Percentiles rank a stretch among this genome's conserved stretches.
Conservation (phyloP, 2,888 invertebrate genomes). For the Eudemis profundana region DNA sequence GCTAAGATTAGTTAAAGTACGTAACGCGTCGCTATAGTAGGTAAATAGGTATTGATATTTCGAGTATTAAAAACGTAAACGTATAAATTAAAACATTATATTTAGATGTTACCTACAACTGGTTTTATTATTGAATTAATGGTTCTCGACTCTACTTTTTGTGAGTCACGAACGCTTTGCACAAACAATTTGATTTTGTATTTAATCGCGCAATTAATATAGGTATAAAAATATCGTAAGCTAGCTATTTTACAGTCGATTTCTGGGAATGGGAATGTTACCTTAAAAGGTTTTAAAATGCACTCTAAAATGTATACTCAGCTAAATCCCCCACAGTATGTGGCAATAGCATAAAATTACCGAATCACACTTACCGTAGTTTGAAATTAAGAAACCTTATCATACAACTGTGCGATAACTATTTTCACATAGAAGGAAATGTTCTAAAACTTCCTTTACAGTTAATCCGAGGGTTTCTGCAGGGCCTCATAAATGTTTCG, state of each 20-base stretch:
- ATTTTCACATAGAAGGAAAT: conserved; percentile 44
- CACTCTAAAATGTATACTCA: not conserved
- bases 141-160: no score
- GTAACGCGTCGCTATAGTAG: no score
- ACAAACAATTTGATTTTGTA: no score
- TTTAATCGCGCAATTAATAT: no score
- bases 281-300: not conserved
- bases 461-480: conserved; percentile 14
- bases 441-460: conserved; percentile 26
- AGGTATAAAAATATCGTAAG: no score
- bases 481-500: conserved; percentile 6
- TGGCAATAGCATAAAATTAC: conserved; percentile 41
- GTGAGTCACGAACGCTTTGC: no score
- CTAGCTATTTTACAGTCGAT: not conserved
- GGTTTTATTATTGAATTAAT: no score
- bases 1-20: no score
- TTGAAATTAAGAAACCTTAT: conserved; percentile 68
- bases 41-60: not conserved
- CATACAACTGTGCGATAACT: conserved; percentile 48
- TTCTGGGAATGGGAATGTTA: not conserved
- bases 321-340: not conserved
- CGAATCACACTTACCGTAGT: conserved; percentile 67
- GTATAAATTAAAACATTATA: no score
- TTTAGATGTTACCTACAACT: no score
- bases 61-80: no score